Evolutionary conservation across 2,797 vertebrate species (phyloP).

Genomic region (Muscicapa striata): DNA sequence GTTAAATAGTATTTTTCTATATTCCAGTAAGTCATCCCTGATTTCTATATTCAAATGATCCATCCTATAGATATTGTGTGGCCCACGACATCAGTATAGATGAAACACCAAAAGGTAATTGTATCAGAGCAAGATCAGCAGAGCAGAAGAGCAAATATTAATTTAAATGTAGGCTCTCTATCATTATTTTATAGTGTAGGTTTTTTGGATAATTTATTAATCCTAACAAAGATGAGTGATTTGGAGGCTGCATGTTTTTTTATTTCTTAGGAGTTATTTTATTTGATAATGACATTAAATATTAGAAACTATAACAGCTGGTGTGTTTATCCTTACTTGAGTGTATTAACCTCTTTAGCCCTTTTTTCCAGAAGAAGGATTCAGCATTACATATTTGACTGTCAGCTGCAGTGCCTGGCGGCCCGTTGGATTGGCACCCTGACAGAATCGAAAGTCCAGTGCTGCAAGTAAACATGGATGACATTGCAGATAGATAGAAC

Average conservation of each 20-base stretch:
- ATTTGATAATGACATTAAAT: constrained; percentile 88
- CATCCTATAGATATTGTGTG: background rate
- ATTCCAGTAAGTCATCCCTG: background rate
- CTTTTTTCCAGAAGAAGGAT: constrained; percentile 90
- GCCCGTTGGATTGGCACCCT: constrained; percentile 83
- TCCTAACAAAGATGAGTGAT: constrained; percentile 51
- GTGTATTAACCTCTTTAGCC: constrained; percentile 95
- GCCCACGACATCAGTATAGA: background rate
- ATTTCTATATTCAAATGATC: background rate
- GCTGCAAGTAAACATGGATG: constrained; percentile 85
- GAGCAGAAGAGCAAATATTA: constrained; percentile 49
- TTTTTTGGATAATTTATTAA: constrained; percentile 71
- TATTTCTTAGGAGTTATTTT: constrained; percentile 77
- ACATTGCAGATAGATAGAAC: constrained; percentile 77
- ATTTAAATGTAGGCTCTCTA: constrained; percentile 38
- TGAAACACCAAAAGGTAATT: constrained; percentile 12
- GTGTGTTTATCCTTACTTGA: constrained; percentile 91
- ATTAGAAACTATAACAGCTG: constrained; percentile 95
- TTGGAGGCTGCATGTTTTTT: constrained; percentile 23
- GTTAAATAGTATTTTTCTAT: background rate
- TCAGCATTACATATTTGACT: constrained; percentile 83
- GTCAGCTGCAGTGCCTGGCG: constrained; percentile 89
- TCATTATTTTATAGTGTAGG: constrained; percentile 45
- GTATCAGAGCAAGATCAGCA: background rate
- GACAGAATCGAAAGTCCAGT: constrained; percentile 85